A percentile compares a stretch with the other conserved stretches of the same genome.
These are phyloP conservation scores for Pygoscelis adeliae DNA, from an alignment of 2,113 vertebrate species.

Conservation along the genomic window DNA sequence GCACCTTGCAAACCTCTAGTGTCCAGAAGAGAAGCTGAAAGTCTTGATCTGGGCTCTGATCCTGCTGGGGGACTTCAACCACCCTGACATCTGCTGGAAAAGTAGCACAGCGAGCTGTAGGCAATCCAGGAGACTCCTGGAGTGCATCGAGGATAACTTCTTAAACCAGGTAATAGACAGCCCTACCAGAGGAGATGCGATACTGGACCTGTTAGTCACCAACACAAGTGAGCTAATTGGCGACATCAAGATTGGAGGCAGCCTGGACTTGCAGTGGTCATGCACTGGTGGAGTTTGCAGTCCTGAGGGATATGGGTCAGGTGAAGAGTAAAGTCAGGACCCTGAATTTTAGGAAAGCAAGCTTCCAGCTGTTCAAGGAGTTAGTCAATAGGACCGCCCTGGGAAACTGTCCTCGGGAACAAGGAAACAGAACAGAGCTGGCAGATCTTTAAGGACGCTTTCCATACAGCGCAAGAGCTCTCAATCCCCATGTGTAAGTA, in stretches of 20 bases:
- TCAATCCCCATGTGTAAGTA: background rate
- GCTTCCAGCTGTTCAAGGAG: background rate
- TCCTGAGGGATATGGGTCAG: background rate
- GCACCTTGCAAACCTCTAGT: background rate
- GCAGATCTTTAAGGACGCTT: background rate
- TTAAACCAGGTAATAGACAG: background rate
- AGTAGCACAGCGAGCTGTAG: background rate
- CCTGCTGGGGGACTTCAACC: background rate
- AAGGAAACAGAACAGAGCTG: background rate
- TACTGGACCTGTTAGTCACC: background rate
- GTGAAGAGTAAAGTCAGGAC: background rate
- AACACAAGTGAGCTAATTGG: background rate
- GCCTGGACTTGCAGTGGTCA: background rate
- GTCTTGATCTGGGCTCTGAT: background rate
- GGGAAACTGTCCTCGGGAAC: background rate
- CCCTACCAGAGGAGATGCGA: background rate
- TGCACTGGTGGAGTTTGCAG: background rate
- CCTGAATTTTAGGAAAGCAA: background rate
- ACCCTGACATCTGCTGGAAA: background rate
- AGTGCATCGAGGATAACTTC: background rate
- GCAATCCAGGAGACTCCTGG: background rate
- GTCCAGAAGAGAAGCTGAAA: background rate
- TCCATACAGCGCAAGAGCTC: background rate
- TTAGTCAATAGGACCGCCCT: background rate
- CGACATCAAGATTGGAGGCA: background rate